These are phyloP conservation scores for Brachyptera risi DNA, from an alignment of 2,888 invertebrate genomes.

Conservation along the genomic window DNA sequence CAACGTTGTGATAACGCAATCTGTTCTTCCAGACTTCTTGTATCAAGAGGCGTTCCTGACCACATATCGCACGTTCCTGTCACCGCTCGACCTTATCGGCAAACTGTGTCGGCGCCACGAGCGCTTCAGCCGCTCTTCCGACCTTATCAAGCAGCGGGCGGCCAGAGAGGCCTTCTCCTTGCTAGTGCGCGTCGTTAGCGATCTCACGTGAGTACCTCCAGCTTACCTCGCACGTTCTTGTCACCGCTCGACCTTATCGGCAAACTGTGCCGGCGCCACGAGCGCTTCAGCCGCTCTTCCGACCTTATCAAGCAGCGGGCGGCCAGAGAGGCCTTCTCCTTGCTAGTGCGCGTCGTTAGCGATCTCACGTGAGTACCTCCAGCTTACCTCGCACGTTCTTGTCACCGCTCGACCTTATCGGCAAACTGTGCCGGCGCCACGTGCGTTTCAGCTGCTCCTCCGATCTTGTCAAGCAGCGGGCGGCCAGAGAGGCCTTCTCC, in stretches of 20 bases:
- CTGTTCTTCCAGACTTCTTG: conserved; percentile 70
- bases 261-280: conserved; percentile 76
- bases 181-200: conserved; percentile 90
- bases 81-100: conserved; percentile 78
- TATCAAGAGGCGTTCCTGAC: conserved; percentile 98
- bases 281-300: conserved; percentile 63
- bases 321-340: conserved; percentile 82
- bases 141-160: conserved; percentile 65
- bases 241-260: conserved; percentile 79
- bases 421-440: conserved; percentile 76
- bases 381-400: conserved; percentile 94
- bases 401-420: conserved; percentile 77
- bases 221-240: conserved; percentile 92
- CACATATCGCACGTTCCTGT: conserved; percentile 94
- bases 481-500: conserved; percentile 83
- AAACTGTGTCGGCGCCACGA: conserved; percentile 79
- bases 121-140: conserved; percentile 62
- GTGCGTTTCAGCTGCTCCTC: conserved; percentile 65
- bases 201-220: conserved; percentile 81
- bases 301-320: conserved; percentile 67
- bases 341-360: conserved; percentile 90
- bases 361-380: conserved; percentile 83
- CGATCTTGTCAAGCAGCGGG: conserved; percentile 65
- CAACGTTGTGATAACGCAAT: too few species aligned
- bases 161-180: conserved; percentile 87